Conservation (phyloP, 2,888 invertebrate species). For the Thymelicus sylvestris region DNA sequence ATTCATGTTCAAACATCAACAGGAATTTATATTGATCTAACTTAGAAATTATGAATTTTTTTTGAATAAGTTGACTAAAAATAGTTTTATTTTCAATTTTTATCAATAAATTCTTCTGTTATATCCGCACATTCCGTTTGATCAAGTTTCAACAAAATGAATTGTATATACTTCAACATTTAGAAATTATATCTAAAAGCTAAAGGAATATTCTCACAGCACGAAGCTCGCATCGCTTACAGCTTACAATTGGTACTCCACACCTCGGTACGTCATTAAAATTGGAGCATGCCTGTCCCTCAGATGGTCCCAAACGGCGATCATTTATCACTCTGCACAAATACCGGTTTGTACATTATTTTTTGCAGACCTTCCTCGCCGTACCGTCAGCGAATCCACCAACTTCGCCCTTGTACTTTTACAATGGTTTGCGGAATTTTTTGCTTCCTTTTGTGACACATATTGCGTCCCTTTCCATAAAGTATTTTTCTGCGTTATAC, state of each 20-base stretch:
- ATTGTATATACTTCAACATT: background rate
- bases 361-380: slow-evolving; percentile 34
- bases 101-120: no score
- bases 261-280: slow-evolving; percentile 40
- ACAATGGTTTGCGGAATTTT: slow-evolving; percentile 32
- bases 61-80: no score
- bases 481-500: slow-evolving; percentile 12
- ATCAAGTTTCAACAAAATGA: no score
- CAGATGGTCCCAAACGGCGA: slow-evolving; percentile 43
- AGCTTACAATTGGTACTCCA: slow-evolving; percentile 24
- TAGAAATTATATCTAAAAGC: no score
- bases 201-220: background rate
- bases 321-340: slow-evolving; percentile 43
- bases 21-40: no score
- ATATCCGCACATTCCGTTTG: no score
- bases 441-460: slow-evolving; percentile 19
- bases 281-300: slow-evolving; percentile 43
- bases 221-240: background rate
- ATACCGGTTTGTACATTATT: slow-evolving; percentile 40
- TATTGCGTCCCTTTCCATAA: slow-evolving; percentile 26
- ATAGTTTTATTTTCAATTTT: no score
- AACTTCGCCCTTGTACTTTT: slow-evolving; percentile 31
- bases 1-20: no score
- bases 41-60: no score
- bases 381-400: slow-evolving; percentile 30